These are phyloP conservation scores for Chrysomallon squamiferum DNA, from an alignment of 1,140 invertebrate genomes.

Conservation along the genomic window DNA sequence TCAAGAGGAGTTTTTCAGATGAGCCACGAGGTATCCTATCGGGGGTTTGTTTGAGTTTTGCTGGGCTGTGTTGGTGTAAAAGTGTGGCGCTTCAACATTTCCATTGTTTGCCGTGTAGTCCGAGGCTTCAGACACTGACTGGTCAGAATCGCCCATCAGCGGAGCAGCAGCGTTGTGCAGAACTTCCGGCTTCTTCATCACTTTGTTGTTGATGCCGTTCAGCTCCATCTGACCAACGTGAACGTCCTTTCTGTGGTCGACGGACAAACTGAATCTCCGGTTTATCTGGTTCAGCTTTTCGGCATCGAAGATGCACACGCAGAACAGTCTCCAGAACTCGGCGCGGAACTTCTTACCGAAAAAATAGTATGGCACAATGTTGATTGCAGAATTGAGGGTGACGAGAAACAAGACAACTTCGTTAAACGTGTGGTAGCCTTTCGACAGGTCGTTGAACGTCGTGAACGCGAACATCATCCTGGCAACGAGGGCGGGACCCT, in stretches of 20 bases:
- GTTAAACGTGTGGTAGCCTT: conserved; percentile 45
- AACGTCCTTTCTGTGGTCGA: conserved; percentile 23
- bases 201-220: conserved; percentile 16
- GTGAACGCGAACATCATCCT: conserved; percentile 59
- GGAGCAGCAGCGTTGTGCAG: background rate
- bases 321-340: conserved; percentile 59
- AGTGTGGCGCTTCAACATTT: background rate
- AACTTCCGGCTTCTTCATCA: background rate
- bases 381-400: conserved; percentile 61
- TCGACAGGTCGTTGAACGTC: conserved; percentile 17
- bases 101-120: background rate
- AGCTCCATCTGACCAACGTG: conserved; percentile 33
- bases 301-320: conserved; percentile 49
- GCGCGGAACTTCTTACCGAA: conserved; percentile 59
- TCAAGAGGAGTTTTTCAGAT: too few relatives aligned
- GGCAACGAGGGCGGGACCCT: conserved; percentile 59
- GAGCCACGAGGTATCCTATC: background rate
- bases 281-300: conserved; percentile 41
- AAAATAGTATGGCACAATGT: conserved; percentile 64
- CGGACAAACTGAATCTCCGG: conserved; percentile 41
- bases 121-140: background rate
- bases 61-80: background rate
- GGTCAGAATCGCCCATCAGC: background rate
- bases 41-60: background rate
- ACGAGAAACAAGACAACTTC: conserved; percentile 61